Conservation (phyloP, 2,113 vertebrate species). For the Gambusia affinis region DNA sequence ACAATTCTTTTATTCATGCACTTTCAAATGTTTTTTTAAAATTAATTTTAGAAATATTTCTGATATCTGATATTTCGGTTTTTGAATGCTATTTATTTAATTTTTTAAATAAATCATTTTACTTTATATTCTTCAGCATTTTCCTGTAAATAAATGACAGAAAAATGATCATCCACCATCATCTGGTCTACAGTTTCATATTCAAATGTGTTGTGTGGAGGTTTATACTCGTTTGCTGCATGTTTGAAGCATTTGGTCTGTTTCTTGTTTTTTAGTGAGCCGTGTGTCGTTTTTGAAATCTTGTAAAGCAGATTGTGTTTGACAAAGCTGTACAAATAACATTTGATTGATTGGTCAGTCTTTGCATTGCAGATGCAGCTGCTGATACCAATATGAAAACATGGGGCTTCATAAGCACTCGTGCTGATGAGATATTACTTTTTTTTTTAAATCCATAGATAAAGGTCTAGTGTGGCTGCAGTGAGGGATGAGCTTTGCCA, state of each 20-base stretch:
- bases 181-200: not conserved
- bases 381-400: constrained; percentile 71
- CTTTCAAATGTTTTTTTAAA: too few species aligned
- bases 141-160: not conserved
- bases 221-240: not conserved
- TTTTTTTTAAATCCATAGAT: constrained; percentile 67
- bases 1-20: too few species aligned
- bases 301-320: not conserved
- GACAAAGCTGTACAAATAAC: not conserved
- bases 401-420: constrained; percentile 64
- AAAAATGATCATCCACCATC: not conserved
- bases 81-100: not conserved
- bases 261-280: not conserved
- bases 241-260: not conserved
- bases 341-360: not conserved
- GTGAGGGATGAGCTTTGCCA: constrained; percentile 71
- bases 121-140: not conserved
- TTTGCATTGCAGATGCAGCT: constrained; percentile 46
- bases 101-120: not conserved
- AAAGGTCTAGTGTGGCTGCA: constrained; percentile 48
- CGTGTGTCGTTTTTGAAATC: not conserved
- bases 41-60: too few species aligned
- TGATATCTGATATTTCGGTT: not conserved
- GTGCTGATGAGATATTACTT: constrained; percentile 70
- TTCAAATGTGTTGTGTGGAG: not conserved